A percentile compares a stretch with the other conserved stretches of the same genome.
phyloP scores from a whole-genome alignment of 2,797 vertebrate species.

The Todus mexicanus region DNA sequence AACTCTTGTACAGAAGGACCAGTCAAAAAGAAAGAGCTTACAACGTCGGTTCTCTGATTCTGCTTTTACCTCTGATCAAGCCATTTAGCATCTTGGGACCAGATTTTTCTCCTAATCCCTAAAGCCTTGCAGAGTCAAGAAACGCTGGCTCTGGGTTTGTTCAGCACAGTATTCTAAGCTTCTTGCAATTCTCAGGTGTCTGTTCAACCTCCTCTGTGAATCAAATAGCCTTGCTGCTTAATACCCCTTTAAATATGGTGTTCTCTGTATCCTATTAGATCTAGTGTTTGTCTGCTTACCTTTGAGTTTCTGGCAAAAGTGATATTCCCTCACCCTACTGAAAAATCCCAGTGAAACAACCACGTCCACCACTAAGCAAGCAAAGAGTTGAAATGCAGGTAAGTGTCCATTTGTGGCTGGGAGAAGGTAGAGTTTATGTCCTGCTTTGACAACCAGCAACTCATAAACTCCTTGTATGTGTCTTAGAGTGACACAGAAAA shows the following conservation, averaged over 20 bases:
- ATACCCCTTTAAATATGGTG: fast-evolving
- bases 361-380: neutral
- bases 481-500: neutral
- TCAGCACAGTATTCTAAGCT: neutral
- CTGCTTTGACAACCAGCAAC: neutral
- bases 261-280: neutral
- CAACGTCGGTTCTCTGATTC: neutral
- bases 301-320: neutral
- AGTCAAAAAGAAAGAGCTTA: neutral
- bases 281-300: neutral
- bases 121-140: neutral
- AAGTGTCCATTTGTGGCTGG: neutral
- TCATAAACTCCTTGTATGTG: neutral
- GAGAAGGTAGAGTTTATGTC: neutral
- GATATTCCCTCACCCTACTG: neutral
- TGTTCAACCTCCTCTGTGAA: neutral
- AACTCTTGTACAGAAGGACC: neutral
- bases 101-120: neutral
- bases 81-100: neutral
- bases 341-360: neutral
- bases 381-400: neutral
- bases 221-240: neutral
- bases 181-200: neutral
- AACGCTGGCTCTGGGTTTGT: neutral
- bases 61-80: neutral